These are phyloP conservation scores for Ephestia elutella DNA, from an alignment of 1,140 invertebrate genomes.

Conservation along the genomic window DNA sequence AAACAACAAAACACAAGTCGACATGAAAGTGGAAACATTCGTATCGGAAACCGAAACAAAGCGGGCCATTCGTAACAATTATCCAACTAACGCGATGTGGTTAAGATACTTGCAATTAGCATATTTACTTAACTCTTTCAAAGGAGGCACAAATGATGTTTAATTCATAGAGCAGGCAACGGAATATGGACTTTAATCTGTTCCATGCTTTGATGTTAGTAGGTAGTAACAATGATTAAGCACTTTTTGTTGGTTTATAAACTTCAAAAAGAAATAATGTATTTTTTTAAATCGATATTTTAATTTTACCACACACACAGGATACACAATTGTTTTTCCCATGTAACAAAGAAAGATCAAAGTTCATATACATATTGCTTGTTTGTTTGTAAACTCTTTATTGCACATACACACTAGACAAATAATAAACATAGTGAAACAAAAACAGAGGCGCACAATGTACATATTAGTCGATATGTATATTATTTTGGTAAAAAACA, in stretches of 20 bases:
- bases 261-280: too few species aligned
- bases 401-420: too few species aligned
- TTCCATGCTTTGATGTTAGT: neutral
- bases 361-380: too few species aligned
- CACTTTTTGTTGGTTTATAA: neutral
- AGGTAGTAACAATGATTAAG: neutral
- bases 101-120: conserved; percentile 17
- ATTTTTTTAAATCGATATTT: too few species aligned
- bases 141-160: conserved; percentile 19
- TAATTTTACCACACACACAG: too few species aligned
- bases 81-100: neutral
- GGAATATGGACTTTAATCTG: neutral
- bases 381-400: too few species aligned
- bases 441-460: too few species aligned
- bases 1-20: neutral
- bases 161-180: conserved; percentile 23
- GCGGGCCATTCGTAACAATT: neutral
- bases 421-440: too few species aligned
- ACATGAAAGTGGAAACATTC: neutral
- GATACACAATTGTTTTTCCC: too few species aligned
- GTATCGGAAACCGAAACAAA: neutral
- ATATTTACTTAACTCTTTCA: conserved; percentile 22
- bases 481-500: too few species aligned
- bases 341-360: too few species aligned
- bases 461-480: too few species aligned